Conservation (phyloP, 35 echinoderm and acorn worm genomes). For the Anneissia japonica region DNA sequence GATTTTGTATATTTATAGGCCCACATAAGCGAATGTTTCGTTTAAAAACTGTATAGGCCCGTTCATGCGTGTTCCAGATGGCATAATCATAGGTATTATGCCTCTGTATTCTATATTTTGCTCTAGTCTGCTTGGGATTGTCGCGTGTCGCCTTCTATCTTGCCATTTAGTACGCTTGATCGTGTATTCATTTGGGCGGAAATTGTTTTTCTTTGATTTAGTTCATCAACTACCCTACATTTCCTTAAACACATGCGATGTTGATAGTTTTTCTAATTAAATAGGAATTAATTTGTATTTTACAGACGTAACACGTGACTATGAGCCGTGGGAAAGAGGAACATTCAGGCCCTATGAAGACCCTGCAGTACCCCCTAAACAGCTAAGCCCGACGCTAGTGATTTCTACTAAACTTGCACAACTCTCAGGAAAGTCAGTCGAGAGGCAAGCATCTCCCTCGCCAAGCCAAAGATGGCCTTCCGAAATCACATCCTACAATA, state of each 20-base stretch:
- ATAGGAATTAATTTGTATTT: background rate
- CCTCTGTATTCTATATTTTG: background rate
- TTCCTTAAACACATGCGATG: background rate
- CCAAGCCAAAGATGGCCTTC: constrained; percentile 25
- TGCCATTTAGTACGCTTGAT: background rate
- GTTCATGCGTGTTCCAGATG: background rate
- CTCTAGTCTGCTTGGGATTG: background rate
- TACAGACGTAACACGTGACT: background rate
- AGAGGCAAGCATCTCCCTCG: background rate
- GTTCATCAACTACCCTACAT: no score
- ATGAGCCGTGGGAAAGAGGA: background rate
- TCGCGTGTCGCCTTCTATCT: background rate
- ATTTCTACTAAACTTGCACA: background rate
- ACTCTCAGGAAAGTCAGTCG: background rate
- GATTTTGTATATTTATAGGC: no score
- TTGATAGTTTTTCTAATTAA: background rate
- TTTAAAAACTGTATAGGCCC: background rate
- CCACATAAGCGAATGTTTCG: background rate
- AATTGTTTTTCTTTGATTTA: background rate
- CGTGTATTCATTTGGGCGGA: background rate
- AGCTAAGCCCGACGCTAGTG: background rate
- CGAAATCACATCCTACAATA: constrained; percentile 72
- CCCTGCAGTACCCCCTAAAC: background rate
- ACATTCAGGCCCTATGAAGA: background rate
- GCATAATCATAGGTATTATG: background rate